phyloP scores from a whole-genome alignment of 35 echinoderm and acorn worm species.

The Chiridota heheva region DNA sequence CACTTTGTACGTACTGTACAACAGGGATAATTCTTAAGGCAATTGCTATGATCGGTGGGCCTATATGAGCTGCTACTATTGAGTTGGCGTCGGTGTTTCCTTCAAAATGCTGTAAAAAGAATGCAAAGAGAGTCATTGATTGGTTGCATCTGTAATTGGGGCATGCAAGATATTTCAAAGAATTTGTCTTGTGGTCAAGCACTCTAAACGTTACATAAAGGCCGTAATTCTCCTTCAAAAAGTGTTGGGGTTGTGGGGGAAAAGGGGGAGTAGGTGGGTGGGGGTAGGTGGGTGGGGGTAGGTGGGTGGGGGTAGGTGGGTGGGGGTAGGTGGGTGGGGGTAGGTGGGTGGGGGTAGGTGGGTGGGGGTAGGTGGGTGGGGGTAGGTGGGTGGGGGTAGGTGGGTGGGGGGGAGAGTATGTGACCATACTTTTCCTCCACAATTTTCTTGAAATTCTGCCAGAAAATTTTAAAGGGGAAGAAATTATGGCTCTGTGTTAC shows the following conservation, averaged over 20 bases:
- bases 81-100: conserved; percentile 64
- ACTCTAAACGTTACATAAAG: background rate
- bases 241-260: background rate
- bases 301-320: no score
- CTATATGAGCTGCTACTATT: conserved; percentile 47
- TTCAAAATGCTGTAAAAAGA: conserved; percentile 55
- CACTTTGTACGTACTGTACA: conserved; percentile 19
- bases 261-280: no score
- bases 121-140: conserved; percentile 5
- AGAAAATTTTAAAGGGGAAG: no score
- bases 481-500: no score
- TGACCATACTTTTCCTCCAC: no score
- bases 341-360: no score
- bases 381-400: no score
- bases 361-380: no score
- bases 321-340: no score
- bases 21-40: conserved; percentile 67
- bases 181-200: no score
- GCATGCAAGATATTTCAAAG: background rate
- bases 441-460: background rate
- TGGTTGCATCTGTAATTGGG: background rate
- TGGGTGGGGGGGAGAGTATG: background rate
- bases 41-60: conserved; percentile 73
- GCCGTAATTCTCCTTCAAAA: background rate
- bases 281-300: no score